A percentile compares a stretch with the other conserved stretches of the same genome.
These are phyloP conservation scores for Apostichopus californicus DNA, from an alignment of 35 echinoderm and acorn worm genomes.

Conservation along the genomic window DNA sequence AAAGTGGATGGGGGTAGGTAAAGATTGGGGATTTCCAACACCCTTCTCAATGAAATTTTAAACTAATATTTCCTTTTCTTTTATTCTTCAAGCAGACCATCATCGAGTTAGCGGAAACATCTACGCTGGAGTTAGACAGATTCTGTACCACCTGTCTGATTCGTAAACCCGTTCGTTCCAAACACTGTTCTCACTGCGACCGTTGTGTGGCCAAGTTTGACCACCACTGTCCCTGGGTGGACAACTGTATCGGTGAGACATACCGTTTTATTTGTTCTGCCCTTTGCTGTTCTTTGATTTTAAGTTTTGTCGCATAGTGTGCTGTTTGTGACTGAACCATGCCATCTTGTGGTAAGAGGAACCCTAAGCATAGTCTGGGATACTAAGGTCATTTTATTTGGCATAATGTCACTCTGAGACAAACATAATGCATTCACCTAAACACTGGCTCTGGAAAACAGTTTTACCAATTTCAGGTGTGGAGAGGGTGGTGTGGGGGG, in stretches of 20 bases:
- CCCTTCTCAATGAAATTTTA: not conserved
- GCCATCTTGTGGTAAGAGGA: no score
- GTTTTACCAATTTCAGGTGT: no score
- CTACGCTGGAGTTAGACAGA: slow-evolving; percentile 66
- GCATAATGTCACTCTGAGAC: no score
- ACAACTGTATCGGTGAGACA: slow-evolving; percentile 97
- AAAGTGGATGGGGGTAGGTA: no score
- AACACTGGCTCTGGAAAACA: no score
- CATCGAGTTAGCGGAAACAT: slow-evolving; percentile 78
- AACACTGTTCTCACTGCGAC: slow-evolving; percentile 97
- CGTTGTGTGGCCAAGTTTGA: slow-evolving; percentile 93
- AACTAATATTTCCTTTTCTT: not conserved
- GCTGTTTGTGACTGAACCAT: no score
- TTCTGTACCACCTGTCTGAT: slow-evolving; percentile 98
- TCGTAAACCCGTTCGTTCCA: slow-evolving; percentile 83
- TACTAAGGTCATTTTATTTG: no score
- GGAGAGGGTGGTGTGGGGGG: no score
- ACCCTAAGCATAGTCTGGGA: no score
- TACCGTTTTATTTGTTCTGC: not conserved
- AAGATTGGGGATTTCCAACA: not conserved
- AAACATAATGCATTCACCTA: no score
- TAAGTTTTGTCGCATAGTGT: no score
- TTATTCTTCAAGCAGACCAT: slow-evolving; percentile 66
- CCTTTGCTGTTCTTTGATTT: no score
- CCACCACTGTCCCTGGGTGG: slow-evolving; percentile 98